These are phyloP conservation scores for Myrmophylax atrothorax DNA, from an alignment of 2,113 vertebrate species.

Conservation along the genomic window DNA sequence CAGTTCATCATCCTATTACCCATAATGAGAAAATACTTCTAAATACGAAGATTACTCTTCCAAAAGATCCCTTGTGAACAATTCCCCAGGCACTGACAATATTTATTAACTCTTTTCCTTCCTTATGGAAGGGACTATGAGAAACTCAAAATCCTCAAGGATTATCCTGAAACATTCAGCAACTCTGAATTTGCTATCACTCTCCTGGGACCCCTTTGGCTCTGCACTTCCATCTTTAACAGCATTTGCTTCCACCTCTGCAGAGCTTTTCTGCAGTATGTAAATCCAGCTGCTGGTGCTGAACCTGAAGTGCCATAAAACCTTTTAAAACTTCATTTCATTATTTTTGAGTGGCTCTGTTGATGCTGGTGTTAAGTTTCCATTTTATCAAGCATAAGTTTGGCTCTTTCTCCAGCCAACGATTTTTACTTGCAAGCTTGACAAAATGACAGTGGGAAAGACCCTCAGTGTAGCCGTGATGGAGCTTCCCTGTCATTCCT, in stretches of 20 bases:
- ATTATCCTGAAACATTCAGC: not conserved
- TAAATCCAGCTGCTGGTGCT: constrained; percentile 44
- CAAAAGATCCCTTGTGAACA: constrained; percentile 69
- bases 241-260: constrained; percentile 7
- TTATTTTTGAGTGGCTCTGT: constrained; percentile 42
- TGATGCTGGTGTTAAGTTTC: constrained; percentile 36
- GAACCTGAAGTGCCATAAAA: constrained; percentile 19
- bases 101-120: constrained; percentile 63
- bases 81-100: constrained; percentile 41
- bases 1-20: constrained; percentile 79
- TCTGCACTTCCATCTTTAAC: not conserved
- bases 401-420: not conserved
- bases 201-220: not conserved
- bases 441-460: not conserved
- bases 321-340: constrained; percentile 45
- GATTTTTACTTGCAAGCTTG: not conserved
- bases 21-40: constrained; percentile 78
- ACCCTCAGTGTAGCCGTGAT: not conserved
- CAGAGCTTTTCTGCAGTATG: not conserved
- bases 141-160: not conserved
- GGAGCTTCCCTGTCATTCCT: not conserved
- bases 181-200: not conserved
- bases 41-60: constrained; percentile 74
- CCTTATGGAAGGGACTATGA: not conserved
- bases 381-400: not conserved